Evolutionary conservation across 2,888 invertebrate genomes (phyloP), one percentile per base, ranked within the genome.

Genomic region (Mechanitis messenoides): DNA sequence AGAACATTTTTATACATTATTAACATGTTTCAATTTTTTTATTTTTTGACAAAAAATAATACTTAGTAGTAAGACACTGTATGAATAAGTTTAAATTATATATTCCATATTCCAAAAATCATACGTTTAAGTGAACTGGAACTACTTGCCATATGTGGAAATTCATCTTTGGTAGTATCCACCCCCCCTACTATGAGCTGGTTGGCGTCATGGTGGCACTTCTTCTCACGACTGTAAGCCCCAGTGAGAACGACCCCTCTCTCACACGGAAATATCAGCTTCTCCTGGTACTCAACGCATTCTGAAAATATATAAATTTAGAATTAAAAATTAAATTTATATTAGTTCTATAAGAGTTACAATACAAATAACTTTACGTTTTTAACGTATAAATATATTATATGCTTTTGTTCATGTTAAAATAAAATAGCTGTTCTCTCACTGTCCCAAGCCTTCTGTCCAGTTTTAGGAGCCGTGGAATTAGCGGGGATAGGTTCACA

Each of bases 391-490:
- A 20, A 20, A 20, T 20, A 20, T 20, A 20, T 0, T 20, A 20
- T 20, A 20, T 20, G 20, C 20, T 20, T 20, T 20, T 20, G 20
- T 20, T 35, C 1, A 35, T 35, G 6, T 5, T 35, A 35, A 35
- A 6, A 3, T 35, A 35, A 35, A 3, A 35, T 47, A 4, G 7
- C 11, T 20, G 5, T 20, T 1, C 7, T 79, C 81, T 73, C 56
- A 83, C 83, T 83, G 55, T 83, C 83, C 72, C 77, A 79, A 0
- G 83, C 79, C 38, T 80, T 83, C 61, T 73, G 74, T 0, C 82
- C 81, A 0, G 74, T 82, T 60, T 66, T 76, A 2, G 66, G 58
- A 0, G 74, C 53, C 0, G 83, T 83, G 50, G 71, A 6, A 0
- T 66, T 56, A 0, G 68, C 2, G 0, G 68, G 35, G 0, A 83